A percentile compares a stretch with the other conserved stretches of the same genome.
phyloP scores from a whole-genome alignment of 1,140 invertebrate genomes.

The Popillia japonica region DNA sequence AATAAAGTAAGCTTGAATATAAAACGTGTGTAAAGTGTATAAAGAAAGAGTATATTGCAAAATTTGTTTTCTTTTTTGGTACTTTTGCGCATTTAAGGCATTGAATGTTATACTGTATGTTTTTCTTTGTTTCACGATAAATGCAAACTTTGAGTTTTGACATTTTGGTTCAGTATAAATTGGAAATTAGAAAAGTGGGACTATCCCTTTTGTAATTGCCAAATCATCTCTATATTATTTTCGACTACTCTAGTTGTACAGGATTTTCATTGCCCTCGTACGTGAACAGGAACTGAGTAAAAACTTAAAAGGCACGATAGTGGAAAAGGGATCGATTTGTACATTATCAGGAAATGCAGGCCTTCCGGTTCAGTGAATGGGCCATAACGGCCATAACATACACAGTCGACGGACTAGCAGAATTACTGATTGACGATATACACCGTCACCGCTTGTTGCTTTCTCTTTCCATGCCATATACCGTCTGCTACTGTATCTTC shows the following conservation, averaged over 20 bases:
- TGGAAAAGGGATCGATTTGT: conserved; percentile 47
- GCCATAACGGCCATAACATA: conserved; percentile 47
- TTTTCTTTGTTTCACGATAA: no score
- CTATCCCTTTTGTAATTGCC: no score
- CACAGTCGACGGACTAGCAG: conserved; percentile 55
- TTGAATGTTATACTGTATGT: no score
- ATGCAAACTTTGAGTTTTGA: no score
- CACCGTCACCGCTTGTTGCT: neutral
- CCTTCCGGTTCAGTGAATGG: conserved; percentile 54
- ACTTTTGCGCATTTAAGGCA: no score
- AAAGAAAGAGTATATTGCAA: no score
- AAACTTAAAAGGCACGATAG: conserved; percentile 36
- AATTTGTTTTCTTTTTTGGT: no score
- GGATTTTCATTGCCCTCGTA: neutral
- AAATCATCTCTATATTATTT: neutral
- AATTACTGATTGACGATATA: conserved; percentile 56
- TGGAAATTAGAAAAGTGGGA: no score
- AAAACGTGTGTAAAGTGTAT: no score
- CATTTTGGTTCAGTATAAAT: no score
- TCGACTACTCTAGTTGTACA: neutral
- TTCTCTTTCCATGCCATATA: conserved; percentile 23
- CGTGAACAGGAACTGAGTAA: neutral
- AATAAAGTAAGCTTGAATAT: no score
- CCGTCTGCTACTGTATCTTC: conserved; percentile 30
- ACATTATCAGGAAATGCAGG: conserved; percentile 57